Conservation (phyloP, 2,888 invertebrate genomes). For the Hirtodrosophila alboralis region DNA sequence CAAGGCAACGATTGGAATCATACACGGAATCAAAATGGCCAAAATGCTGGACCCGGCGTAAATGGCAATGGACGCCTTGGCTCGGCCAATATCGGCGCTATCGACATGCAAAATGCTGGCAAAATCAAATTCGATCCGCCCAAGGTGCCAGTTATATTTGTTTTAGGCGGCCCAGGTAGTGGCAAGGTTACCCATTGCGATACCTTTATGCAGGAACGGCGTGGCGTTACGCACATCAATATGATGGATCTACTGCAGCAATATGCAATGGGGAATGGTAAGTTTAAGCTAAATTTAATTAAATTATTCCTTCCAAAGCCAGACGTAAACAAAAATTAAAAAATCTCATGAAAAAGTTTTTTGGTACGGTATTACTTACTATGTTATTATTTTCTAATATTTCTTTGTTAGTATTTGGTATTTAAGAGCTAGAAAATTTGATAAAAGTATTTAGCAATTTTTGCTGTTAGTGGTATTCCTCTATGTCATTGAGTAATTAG, state of each 20-base stretch:
- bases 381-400: too few species aligned
- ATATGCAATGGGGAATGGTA: slow-evolving; percentile 94
- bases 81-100: slow-evolving; percentile 87
- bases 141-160: slow-evolving; percentile 94
- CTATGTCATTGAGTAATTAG: too few species aligned
- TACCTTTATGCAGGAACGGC: slow-evolving; percentile 93
- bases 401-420: too few species aligned
- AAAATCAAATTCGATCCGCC: slow-evolving; percentile 94
- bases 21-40: slow-evolving; percentile 76
- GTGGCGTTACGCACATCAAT: slow-evolving; percentile 93
- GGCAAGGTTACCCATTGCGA: slow-evolving; percentile 99
- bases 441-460: too few species aligned
- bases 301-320: too few species aligned
- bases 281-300: too few species aligned
- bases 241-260: slow-evolving; percentile 96
- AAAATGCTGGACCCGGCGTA: slow-evolving; percentile 55
- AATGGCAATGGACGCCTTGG: slow-evolving; percentile 63
- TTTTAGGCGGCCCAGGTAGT: slow-evolving; percentile 97
- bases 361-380: too few species aligned
- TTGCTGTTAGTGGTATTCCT: too few species aligned
- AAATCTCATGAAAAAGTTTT: too few species aligned
- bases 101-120: slow-evolving; percentile 91
- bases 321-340: too few species aligned
- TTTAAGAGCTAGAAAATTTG: too few species aligned
- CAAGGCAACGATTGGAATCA: slow-evolving; percentile 84